Conservation (phyloP, 2,888 invertebrate species). For the Himalopsyche japonica region DNA sequence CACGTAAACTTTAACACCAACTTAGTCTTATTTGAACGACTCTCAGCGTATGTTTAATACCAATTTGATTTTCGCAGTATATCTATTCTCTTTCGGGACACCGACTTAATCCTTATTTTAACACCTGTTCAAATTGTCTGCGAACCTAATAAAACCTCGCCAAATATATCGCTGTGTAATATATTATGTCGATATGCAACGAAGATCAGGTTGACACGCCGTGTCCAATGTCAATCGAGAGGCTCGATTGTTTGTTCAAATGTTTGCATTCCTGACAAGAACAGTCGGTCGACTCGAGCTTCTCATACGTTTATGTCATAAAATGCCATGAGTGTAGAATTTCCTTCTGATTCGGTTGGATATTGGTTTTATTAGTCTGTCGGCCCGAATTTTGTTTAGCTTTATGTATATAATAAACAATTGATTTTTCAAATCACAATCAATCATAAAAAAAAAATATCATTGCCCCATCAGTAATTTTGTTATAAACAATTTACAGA, state of each 20-base stretch:
- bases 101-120: too few species aligned
- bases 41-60: too few species aligned
- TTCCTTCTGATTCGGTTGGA: neutral
- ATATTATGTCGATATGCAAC: neutral
- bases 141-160: too few species aligned
- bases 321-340: neutral
- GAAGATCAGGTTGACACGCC: neutral
- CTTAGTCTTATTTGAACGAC: too few species aligned
- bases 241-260: slow-evolving; percentile 20
- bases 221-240: neutral
- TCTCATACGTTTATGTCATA: neutral
- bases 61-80: too few species aligned
- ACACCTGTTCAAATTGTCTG: too few species aligned
- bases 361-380: neutral
- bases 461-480: neutral
- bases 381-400: neutral
- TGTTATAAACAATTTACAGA: neutral
- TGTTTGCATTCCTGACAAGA: slow-evolving; percentile 10
- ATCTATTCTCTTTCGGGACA: too few species aligned
- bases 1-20: too few species aligned
- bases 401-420: too few species aligned
- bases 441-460: neutral
- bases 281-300: neutral
- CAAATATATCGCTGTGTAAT: too few species aligned
- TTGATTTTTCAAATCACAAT: neutral